These are phyloP conservation scores for Parauchenoglanis ngamensis DNA, from an alignment of 2,797 vertebrate genomes.

Conservation along the genomic window DNA sequence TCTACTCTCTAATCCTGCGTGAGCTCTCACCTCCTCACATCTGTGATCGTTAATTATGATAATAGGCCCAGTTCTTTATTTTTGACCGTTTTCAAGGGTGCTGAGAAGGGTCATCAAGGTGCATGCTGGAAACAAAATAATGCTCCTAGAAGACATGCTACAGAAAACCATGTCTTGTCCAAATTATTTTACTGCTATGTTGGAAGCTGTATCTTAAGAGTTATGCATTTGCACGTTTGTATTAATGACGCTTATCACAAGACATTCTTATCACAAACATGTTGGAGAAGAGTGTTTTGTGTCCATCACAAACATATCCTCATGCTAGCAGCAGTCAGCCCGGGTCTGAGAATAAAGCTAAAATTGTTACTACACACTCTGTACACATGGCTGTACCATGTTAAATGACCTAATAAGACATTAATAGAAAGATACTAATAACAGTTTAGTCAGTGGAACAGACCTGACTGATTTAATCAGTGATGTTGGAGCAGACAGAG, in stretches of 20 bases:
- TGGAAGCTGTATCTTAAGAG: neutral
- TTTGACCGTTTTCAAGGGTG: neutral
- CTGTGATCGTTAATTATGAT: neutral
- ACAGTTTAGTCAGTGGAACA: neutral
- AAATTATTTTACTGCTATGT: neutral
- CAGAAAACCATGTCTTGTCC: neutral
- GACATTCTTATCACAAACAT: neutral
- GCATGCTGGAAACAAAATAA: neutral
- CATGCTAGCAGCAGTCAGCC: neutral
- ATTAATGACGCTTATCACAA: too few species aligned
- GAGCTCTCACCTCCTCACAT: neutral
- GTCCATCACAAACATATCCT: neutral
- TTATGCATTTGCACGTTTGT: neutral
- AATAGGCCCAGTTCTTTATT: neutral
- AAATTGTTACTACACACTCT: neutral
- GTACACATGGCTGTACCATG: neutral
- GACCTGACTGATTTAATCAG: neutral
- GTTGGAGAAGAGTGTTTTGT: neutral
- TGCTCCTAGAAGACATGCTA: neutral
- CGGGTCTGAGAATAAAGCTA: neutral
- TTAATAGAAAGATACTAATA: neutral
- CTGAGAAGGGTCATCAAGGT: neutral
- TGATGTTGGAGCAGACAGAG: neutral
- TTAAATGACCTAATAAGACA: neutral
- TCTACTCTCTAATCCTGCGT: neutral